These are phyloP conservation scores for Neoascia interrupta DNA, from an alignment of 2,888 invertebrate species.

Conservation along the genomic window DNA sequence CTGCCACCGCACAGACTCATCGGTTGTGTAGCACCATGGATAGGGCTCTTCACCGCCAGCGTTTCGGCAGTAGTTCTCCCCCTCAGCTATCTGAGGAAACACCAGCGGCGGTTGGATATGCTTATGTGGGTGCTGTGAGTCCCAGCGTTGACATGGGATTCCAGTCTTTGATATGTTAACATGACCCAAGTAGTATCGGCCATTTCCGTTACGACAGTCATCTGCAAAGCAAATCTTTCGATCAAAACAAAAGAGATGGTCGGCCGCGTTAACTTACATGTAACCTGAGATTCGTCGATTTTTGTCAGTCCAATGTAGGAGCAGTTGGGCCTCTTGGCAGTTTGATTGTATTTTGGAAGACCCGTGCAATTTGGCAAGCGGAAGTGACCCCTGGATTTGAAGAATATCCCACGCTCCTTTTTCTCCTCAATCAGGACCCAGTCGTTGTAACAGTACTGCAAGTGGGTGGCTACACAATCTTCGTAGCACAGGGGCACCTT, in stretches of 20 bases:
- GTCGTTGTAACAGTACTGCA: constrained; percentile 95
- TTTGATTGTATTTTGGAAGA: constrained; percentile 85
- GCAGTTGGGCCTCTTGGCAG: constrained; percentile 85
- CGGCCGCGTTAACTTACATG: constrained; percentile 82
- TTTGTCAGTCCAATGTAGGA: constrained; percentile 92
- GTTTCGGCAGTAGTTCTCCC: constrained; percentile 96
- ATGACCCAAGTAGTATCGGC: constrained; percentile 94
- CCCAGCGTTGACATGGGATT: constrained; percentile 94
- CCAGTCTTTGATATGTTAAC: constrained; percentile 91
- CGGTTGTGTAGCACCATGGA: constrained; percentile 97
- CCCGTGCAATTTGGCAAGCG: constrained; percentile 91
- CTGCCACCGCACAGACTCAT: constrained; percentile 92
- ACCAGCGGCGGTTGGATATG: constrained; percentile 93
- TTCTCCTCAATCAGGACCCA: constrained; percentile 95
- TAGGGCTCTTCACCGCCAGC: constrained; percentile 94
- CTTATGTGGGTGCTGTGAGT: constrained; percentile 90
- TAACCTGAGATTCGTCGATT: constrained; percentile 89
- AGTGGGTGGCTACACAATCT: constrained; percentile 94
- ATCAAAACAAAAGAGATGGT: neutral
- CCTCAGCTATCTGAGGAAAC: constrained; percentile 92
- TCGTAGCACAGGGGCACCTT: constrained; percentile 93
- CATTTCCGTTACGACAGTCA: constrained; percentile 92
- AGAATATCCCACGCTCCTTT: constrained; percentile 88
- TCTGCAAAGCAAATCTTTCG: constrained; percentile 80
- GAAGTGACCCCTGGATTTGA: constrained; percentile 92